phyloP scores from a whole-genome alignment of 2,888 invertebrate species.

The Petrolisthes manimaculis region DNA sequence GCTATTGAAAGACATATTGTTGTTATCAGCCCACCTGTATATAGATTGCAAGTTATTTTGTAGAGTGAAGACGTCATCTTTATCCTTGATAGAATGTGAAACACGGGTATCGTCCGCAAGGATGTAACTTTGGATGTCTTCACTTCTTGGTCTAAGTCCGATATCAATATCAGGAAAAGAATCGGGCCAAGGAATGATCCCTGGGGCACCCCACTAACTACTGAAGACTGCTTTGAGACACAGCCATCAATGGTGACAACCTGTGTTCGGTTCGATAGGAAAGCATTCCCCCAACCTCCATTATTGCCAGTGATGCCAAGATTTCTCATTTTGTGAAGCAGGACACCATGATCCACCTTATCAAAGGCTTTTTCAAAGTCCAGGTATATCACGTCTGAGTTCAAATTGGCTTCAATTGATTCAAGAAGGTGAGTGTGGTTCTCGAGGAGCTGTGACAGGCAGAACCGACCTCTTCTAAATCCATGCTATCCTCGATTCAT shows the following conservation, averaged over 20 bases:
- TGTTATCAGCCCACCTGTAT: constrained; percentile 24
- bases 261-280: no score
- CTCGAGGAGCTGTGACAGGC: neutral
- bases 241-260: no score
- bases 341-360: no score
- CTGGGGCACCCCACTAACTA: no score
- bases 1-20: constrained; percentile 14
- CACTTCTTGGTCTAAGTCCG: no score
- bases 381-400: constrained; percentile 8
- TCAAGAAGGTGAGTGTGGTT: constrained; percentile 17
- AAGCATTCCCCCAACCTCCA: no score
- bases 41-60: neutral
- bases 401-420: neutral
- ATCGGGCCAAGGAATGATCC: no score
- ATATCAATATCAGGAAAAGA: no score
- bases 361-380: no score
- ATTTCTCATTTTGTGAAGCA: no score
- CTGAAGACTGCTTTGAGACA: no score
- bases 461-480: neutral
- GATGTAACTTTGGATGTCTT: neutral
- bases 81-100: constrained; percentile 15
- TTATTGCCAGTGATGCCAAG: no score
- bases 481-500: constrained; percentile 13
- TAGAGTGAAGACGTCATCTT: neutral
- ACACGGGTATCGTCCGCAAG: neutral